These are phyloP conservation scores for Apaloderma vittatum DNA, from an alignment of 2,113 vertebrate genomes.

Conservation along the genomic window DNA sequence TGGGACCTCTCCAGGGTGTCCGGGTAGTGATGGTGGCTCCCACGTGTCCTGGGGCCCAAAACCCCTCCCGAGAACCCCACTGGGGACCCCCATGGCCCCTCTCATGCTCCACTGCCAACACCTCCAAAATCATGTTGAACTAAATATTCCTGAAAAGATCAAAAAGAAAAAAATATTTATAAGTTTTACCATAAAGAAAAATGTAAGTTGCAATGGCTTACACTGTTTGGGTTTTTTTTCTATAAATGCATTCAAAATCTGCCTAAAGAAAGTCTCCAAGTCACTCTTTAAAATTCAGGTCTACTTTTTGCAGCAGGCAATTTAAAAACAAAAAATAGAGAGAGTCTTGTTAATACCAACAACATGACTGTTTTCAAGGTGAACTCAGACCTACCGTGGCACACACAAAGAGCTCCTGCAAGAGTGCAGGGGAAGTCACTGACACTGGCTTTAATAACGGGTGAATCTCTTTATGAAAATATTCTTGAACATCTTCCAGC, in stretches of 20 bases:
- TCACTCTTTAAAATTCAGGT: neutral
- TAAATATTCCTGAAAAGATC: neutral
- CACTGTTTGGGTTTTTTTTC: fast-evolving
- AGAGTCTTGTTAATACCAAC: neutral
- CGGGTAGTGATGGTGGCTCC: neutral
- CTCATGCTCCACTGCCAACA: neutral
- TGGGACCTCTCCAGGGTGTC: neutral
- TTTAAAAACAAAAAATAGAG: neutral
- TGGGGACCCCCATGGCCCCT: neutral
- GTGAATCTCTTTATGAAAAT: neutral
- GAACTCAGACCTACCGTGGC: neutral
- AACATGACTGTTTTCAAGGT: neutral
- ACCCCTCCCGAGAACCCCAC: no score
- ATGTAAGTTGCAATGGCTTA: neutral
- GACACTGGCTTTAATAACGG: neutral
- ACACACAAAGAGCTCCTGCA: neutral
- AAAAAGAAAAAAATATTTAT: neutral
- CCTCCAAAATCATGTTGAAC: fast-evolving
- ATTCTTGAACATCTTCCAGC: no score
- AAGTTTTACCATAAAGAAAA: neutral
- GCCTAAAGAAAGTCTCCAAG: neutral
- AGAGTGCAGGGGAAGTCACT: fast-evolving
- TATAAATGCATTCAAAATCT: neutral
- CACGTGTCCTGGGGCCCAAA: neutral
- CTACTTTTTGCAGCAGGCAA: neutral